Percentiles rank a stretch among this genome's conserved stretches.
These are phyloP conservation scores for Drosophila novamexicana DNA, from an alignment of 1,140 invertebrate genomes.

Conservation along the genomic window DNA sequence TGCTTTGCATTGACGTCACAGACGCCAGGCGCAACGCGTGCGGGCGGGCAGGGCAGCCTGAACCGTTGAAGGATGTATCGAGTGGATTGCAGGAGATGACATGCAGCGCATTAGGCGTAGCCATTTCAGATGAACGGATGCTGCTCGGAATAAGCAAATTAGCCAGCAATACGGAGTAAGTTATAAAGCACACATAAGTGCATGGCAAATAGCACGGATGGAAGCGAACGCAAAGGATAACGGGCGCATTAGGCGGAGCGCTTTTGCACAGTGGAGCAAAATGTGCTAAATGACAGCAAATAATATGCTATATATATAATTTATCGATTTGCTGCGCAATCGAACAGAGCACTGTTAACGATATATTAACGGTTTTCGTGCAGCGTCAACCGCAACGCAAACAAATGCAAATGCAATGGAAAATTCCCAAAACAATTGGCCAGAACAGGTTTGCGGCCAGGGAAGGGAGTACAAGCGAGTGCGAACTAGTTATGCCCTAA, in stretches of 20 bases:
- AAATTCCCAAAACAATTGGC: slow-evolving; percentile 63
- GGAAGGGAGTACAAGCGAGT: neutral
- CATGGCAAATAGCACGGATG: slow-evolving; percentile 9
- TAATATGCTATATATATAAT: too few species aligned
- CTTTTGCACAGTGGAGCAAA: slow-evolving; percentile 3
- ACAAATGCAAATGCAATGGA: slow-evolving; percentile 54
- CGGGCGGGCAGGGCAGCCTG: neutral
- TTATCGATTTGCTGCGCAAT: too few species aligned
- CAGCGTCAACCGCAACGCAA: slow-evolving; percentile 1
- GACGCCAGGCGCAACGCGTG: neutral
- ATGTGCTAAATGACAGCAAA: too few species aligned
- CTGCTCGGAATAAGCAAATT: slow-evolving; percentile 18
- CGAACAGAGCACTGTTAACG: too few species aligned
- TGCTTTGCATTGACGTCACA: slow-evolving; percentile 47
- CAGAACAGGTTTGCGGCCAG: neutral
- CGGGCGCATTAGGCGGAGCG: neutral
- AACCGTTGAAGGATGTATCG: slow-evolving; percentile 10
- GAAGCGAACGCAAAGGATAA: neutral
- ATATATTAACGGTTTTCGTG: neutral
- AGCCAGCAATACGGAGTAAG: slow-evolving; percentile 12
- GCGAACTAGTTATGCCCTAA: slow-evolving; percentile 1
- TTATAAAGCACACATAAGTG: slow-evolving; percentile 33
- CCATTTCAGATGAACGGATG: neutral
- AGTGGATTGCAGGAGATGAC: neutral
- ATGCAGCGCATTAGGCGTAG: neutral